Conservation (phyloP, 2,797 vertebrate genomes). For the Mus minutoides region DNA sequence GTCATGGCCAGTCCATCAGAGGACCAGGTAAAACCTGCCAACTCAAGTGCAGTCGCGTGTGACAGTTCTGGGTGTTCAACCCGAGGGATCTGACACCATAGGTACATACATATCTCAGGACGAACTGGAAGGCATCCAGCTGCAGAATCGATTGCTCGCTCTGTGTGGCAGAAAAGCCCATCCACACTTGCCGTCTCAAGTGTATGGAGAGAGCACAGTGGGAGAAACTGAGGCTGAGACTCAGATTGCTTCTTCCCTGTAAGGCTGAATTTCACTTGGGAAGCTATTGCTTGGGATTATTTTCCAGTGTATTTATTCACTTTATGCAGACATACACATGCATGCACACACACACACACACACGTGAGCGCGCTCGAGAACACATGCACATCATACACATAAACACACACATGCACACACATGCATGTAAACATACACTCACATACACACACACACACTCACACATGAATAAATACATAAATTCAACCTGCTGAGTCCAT, state of each 20-base stretch:
- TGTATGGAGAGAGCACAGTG: background rate
- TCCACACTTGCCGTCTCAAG: background rate
- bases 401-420: too few species aligned
- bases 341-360: too few species aligned
- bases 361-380: too few species aligned
- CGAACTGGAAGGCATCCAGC: background rate
- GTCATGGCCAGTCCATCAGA: background rate
- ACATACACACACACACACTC: background rate
- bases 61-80: background rate
- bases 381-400: too few species aligned
- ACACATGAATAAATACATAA: background rate
- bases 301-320: constrained; percentile 14
- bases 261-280: background rate
- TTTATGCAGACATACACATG: background rate
- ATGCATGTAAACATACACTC: background rate
- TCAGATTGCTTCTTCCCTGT: background rate
- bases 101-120: background rate
- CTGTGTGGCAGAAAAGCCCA: background rate
- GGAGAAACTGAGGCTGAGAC: background rate
- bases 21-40: background rate
- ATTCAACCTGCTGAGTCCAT: too few species aligned
- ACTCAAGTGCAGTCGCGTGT: background rate
- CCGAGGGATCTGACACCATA: background rate
- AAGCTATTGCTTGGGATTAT: background rate
- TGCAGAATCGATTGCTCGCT: background rate